Percentiles rank a stretch among this genome's conserved stretches.
Evolutionary conservation across 2,797 vertebrate species (phyloP).

Genomic region (Hyperoplus lanceolatus): DNA sequence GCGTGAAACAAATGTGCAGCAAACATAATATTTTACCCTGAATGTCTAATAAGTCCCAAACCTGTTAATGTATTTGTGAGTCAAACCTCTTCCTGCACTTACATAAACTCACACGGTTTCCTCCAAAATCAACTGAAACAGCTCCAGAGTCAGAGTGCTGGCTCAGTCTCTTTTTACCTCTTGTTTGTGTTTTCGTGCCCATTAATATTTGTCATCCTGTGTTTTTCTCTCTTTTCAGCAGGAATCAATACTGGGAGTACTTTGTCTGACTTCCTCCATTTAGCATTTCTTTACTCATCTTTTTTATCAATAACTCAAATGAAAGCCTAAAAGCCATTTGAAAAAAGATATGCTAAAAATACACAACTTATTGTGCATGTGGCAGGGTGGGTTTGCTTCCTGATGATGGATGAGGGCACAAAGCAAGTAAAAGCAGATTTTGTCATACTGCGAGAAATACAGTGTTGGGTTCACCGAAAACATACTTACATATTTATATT

Average conservation of each 20-base stretch:
- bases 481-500: background rate
- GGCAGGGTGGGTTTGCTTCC: background rate
- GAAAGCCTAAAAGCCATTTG: too few species aligned
- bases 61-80: background rate
- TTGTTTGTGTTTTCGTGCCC: background rate
- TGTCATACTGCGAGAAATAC: slow-evolving; percentile 11
- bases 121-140: background rate
- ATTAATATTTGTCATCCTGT: slow-evolving; percentile 25
- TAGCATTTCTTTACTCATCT: background rate
- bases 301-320: slow-evolving; percentile 9
- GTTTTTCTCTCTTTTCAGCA: slow-evolving; percentile 7
- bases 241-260: slow-evolving; percentile 31
- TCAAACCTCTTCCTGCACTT: background rate
- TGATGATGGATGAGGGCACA: background rate
- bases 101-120: background rate
- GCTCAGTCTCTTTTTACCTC: background rate
- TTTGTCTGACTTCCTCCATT: slow-evolving; percentile 22
- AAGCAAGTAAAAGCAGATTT: background rate
- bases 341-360: background rate
- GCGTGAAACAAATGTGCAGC: background rate
- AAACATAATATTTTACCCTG: background rate
- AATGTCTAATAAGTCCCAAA: background rate
- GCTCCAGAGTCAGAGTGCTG: background rate
- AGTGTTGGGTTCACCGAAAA: slow-evolving; percentile 2
- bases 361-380: background rate